Evolutionary conservation across 1,140 invertebrate genomes (phyloP).

Genomic region (Heliconius himera): DNA sequence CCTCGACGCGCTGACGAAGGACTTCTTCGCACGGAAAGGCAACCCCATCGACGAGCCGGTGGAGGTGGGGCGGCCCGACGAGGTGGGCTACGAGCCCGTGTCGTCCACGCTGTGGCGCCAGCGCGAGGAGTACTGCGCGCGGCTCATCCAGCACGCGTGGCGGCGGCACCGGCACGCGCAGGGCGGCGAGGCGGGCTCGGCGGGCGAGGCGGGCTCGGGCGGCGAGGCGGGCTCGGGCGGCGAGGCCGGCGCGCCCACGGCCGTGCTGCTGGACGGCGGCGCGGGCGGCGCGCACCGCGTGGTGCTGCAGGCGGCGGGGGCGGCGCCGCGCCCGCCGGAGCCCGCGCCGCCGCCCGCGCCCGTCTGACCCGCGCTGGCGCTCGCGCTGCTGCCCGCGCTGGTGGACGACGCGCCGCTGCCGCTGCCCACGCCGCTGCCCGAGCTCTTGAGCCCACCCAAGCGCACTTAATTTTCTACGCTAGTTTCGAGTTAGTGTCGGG

Average conservation of each 20-base stretch:
- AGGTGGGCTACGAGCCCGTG: conserved; percentile 94
- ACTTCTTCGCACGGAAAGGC: conserved; percentile 97
- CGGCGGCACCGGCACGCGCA: conserved; percentile 90
- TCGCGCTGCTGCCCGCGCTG: conserved; percentile 77
- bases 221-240: conserved; percentile 39
- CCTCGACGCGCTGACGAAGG: conserved; percentile 96
- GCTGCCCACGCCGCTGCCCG: conserved; percentile 77
- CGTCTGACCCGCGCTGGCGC: conserved; percentile 73
- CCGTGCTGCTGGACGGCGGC: conserved; percentile 60
- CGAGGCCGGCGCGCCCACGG: conserved; percentile 89
- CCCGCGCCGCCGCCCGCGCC: conserved; percentile 70
- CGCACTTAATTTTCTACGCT: conserved; percentile 78
- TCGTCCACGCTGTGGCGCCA: conserved; percentile 97
- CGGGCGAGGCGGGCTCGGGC: conserved; percentile 39
- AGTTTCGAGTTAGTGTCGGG: conserved; percentile 66
- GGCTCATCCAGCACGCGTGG: conserved; percentile 97
- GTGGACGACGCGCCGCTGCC: conserved; percentile 71
- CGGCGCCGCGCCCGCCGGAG: conserved; percentile 71
- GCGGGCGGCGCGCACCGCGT: conserved; percentile 84
- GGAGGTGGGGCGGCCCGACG: conserved; percentile 91
- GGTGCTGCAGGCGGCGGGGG: conserved; percentile 91
- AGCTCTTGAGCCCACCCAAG: conserved; percentile 76
- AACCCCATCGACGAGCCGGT: conserved; percentile 95
- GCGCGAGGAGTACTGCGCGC: conserved; percentile 96
- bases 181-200: conserved; percentile 69